Evolutionary conservation across 2,797 vertebrate species (phyloP).

Genomic region (Gadopsis marmoratus): DNA sequence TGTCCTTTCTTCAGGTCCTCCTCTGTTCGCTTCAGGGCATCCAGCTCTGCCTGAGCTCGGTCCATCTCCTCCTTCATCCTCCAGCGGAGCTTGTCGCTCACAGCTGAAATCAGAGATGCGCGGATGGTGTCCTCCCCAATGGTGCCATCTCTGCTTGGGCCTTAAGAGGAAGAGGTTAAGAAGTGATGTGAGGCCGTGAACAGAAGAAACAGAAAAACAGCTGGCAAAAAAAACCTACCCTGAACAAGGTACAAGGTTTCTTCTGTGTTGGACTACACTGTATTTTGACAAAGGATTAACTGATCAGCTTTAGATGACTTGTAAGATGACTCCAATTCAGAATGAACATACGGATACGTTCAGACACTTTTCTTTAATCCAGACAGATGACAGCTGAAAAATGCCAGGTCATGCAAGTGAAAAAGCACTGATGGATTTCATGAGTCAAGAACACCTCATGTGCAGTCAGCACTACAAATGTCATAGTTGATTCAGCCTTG

Average conservation of each 20-base stretch:
- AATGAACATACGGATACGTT: too few species aligned
- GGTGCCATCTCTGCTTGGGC: slow-evolving; percentile 93
- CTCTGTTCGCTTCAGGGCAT: slow-evolving; percentile 96
- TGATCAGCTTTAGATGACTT: too few species aligned
- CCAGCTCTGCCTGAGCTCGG: slow-evolving; percentile 96
- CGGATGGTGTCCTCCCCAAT: slow-evolving; percentile 98
- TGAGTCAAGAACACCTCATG: slow-evolving; percentile 5
- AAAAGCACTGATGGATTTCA: neutral
- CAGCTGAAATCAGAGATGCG: slow-evolving; percentile 96
- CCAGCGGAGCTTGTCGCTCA: slow-evolving; percentile 98
- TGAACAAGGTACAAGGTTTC: too few species aligned
- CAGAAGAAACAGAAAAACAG: neutral
- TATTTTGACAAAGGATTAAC: neutral
- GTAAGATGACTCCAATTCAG: too few species aligned
- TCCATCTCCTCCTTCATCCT: slow-evolving; percentile 99
- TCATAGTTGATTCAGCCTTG: slow-evolving; percentile 73
- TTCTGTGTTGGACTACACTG: neutral
- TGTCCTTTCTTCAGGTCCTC: slow-evolving; percentile 98
- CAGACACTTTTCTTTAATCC: too few species aligned
- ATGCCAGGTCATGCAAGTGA: slow-evolving; percentile 22
- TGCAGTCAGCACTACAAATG: slow-evolving; percentile 76
- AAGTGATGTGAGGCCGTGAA: slow-evolving; percentile 4
- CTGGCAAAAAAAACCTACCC: too few species aligned
- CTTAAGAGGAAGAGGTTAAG: slow-evolving; percentile 70
- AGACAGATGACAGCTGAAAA: neutral